phyloP scores from a whole-genome alignment of 2,888 invertebrate species.

The Lepidochitona cinerea region DNA sequence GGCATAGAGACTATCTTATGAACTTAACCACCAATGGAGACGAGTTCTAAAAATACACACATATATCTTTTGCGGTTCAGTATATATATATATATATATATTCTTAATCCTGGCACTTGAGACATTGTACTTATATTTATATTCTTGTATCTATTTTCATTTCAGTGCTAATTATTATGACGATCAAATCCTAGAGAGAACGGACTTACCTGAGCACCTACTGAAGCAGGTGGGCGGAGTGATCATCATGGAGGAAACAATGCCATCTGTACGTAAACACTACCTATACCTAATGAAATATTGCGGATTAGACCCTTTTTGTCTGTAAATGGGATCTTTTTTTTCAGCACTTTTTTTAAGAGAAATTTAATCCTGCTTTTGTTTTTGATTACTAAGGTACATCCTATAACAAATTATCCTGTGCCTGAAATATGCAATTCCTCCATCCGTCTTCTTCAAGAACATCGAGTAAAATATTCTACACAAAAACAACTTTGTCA shows the following conservation, averaged over 20 bases:
- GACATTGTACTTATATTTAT: too few relatives aligned
- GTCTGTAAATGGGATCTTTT: too few relatives aligned
- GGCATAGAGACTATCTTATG: too few relatives aligned
- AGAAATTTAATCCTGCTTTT: too few relatives aligned
- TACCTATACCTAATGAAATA: too few relatives aligned
- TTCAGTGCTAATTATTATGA: conserved; percentile 45
- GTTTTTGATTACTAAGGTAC: conserved; percentile 46
- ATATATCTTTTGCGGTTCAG: too few relatives aligned
- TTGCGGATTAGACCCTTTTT: too few relatives aligned
- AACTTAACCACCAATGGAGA: too few relatives aligned
- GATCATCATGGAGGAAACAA: conserved; percentile 54
- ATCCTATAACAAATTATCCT: conserved; percentile 50
- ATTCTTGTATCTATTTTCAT: not conserved
- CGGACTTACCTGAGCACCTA: conserved; percentile 59
- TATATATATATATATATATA: too few relatives aligned
- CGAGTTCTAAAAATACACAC: not conserved
- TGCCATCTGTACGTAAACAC: conserved; percentile 50
- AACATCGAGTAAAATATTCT: conserved; percentile 34
- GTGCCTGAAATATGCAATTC: conserved; percentile 49
- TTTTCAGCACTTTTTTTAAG: too few relatives aligned
- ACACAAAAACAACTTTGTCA: conserved; percentile 36
- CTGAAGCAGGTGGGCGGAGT: conserved; percentile 42
- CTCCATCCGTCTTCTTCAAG: conserved; percentile 43
- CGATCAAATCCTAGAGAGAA: conserved; percentile 58
- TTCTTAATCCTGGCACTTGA: too few relatives aligned